Percentiles rank a stretch among this genome's conserved stretches.
These are phyloP conservation scores for Anhinga anhinga DNA, from an alignment of 2,113 vertebrate species.

Conservation along the genomic window DNA sequence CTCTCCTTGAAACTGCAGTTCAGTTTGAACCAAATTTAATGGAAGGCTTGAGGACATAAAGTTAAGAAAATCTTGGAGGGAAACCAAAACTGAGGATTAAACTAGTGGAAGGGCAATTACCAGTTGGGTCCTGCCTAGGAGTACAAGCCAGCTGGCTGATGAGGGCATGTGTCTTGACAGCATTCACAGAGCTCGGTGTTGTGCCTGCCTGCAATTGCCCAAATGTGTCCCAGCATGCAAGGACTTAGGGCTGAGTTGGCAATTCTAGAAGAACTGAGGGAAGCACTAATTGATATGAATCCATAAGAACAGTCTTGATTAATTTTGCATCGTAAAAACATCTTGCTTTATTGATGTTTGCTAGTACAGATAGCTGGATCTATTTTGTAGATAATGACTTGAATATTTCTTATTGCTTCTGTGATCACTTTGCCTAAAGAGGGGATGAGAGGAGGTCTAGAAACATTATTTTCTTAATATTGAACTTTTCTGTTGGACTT, in stretches of 20 bases:
- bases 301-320: neutral
- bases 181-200: neutral
- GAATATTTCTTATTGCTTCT: neutral
- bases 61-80: neutral
- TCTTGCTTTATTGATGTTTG: neutral
- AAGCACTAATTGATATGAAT: neutral
- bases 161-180: accelerated
- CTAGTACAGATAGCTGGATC: neutral
- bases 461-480: neutral
- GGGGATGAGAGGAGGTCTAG: neutral
- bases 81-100: neutral
- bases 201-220: neutral
- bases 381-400: neutral
- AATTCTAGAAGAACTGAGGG: neutral
- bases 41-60: neutral
- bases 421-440: neutral
- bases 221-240: neutral
- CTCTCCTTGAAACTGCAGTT: neutral
- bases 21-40: neutral
- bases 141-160: neutral
- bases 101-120: neutral
- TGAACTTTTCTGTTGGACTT: neutral
- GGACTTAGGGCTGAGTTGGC: neutral
- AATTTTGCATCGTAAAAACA: neutral
- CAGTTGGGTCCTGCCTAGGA: neutral